Conservation (phyloP, 2,797 vertebrate genomes). For the Rhynchotus rufescens region DNA sequence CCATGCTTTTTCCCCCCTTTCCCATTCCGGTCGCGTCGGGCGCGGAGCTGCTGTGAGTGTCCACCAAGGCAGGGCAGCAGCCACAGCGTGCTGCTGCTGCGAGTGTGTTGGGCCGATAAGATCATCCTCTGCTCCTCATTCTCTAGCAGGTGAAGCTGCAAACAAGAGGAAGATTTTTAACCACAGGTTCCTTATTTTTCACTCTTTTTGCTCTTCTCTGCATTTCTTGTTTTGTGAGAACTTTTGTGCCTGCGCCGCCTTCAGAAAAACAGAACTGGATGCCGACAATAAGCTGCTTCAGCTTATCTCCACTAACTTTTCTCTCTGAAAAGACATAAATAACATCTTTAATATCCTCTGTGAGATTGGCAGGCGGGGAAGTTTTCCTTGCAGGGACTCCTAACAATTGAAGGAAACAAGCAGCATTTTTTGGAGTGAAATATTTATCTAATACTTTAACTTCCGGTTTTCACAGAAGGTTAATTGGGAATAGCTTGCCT, state of each 20-base stretch:
- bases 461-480: not conserved
- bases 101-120: not conserved
- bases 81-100: fast-evolving
- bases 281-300: not conserved
- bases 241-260: not conserved
- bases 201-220: not conserved
- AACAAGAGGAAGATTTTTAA: not conserved
- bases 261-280: not conserved
- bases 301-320: not conserved
- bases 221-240: not conserved
- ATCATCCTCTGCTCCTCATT: not conserved
- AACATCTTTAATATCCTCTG: not conserved
- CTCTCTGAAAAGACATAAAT: not conserved
- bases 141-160: not conserved
- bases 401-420: not conserved
- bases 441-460: not conserved
- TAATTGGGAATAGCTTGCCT: not conserved
- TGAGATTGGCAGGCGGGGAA: not conserved
- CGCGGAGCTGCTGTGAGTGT: not conserved
- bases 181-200: not conserved
- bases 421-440: not conserved
- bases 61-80: not conserved
- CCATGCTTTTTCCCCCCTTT: not conserved
- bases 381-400: not conserved
- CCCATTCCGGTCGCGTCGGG: not conserved